Evolutionary conservation across 2,797 vertebrate genomes (phyloP).

Genomic region (Petrocephalus schoutedeni): DNA sequence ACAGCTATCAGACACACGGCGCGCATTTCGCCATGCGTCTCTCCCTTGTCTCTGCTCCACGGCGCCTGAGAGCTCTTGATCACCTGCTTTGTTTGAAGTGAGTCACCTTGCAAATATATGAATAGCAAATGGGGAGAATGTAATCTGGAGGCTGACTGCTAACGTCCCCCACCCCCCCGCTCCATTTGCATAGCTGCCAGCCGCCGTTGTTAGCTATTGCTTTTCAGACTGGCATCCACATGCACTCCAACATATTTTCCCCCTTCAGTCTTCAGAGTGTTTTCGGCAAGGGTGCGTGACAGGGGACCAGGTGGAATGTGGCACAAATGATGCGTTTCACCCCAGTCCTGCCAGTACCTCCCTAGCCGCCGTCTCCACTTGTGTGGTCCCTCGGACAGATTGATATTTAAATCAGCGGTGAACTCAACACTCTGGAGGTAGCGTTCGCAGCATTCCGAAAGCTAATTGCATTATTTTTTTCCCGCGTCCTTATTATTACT

Average conservation of each 20-base stretch:
- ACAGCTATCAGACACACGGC: slow-evolving; percentile 60
- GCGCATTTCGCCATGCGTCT: slow-evolving; percentile 56
- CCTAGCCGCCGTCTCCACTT: slow-evolving; percentile 35
- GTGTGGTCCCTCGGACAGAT: slow-evolving; percentile 50
- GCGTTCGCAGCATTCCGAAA: background rate
- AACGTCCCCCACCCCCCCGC: slow-evolving; percentile 50
- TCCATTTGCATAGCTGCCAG: slow-evolving; percentile 71
- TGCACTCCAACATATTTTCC: slow-evolving; percentile 49
- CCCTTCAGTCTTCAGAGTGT: slow-evolving; percentile 43
- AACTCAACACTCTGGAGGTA: slow-evolving; percentile 26
- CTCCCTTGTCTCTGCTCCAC: slow-evolving; percentile 23
- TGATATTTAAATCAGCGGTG: slow-evolving; percentile 62
- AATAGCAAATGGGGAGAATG: slow-evolving; percentile 72
- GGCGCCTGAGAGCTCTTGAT: slow-evolving; percentile 58
- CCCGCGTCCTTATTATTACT: background rate
- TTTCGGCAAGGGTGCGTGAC: slow-evolving; percentile 47
- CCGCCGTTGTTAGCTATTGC: slow-evolving; percentile 55
- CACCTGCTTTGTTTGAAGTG: slow-evolving; percentile 73
- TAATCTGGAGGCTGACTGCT: slow-evolving; percentile 66
- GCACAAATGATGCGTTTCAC: slow-evolving; percentile 62
- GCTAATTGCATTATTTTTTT: background rate
- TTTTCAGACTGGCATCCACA: slow-evolving; percentile 51
- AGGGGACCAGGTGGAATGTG: slow-evolving; percentile 64
- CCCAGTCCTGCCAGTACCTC: slow-evolving; percentile 31
- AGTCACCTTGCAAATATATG: slow-evolving; percentile 82